Conservation (phyloP, 1,140 invertebrate species). For the Anastatus disparis region DNA sequence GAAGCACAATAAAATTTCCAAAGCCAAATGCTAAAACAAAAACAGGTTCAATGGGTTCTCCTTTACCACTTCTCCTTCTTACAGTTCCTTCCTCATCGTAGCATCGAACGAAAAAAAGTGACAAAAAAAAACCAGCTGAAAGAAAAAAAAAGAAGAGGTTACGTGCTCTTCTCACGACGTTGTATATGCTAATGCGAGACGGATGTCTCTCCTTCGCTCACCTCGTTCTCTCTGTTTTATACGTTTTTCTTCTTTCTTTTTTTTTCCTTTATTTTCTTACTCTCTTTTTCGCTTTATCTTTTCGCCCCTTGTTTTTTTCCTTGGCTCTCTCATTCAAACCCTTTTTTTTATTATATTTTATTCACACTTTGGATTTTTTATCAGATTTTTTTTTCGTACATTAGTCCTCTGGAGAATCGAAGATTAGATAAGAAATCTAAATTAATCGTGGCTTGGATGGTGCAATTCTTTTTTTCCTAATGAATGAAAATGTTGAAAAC, state of each 20-base stretch:
- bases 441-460: slow-evolving; percentile 13
- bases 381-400: slow-evolving; percentile 32
- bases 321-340: not conserved
- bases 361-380: slow-evolving; percentile 34
- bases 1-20: slow-evolving; percentile 13
- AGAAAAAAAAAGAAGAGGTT: slow-evolving; percentile 39
- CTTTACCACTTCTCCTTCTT: not conserved
- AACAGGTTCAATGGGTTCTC: slow-evolving; percentile 28
- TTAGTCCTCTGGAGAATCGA: slow-evolving; percentile 10
- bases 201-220: slow-evolving; percentile 56
- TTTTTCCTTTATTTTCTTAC: not conserved
- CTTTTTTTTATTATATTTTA: slow-evolving; percentile 34
- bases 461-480: not conserved
- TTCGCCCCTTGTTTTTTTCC: not conserved
- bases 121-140: not conserved
- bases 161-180: slow-evolving; percentile 46
- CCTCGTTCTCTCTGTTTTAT: slow-evolving; percentile 38
- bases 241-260: not conserved
- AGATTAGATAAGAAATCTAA: slow-evolving; percentile 31
- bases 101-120: not conserved
- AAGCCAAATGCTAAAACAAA: slow-evolving; percentile 22
- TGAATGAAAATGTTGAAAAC: not conserved
- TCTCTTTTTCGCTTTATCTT: not conserved
- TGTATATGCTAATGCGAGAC: slow-evolving; percentile 65
- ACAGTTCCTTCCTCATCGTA: slow-evolving; percentile 5